These are phyloP conservation scores for Euura lappo DNA, from an alignment of 1,140 invertebrate genomes.

Conservation along the genomic window DNA sequence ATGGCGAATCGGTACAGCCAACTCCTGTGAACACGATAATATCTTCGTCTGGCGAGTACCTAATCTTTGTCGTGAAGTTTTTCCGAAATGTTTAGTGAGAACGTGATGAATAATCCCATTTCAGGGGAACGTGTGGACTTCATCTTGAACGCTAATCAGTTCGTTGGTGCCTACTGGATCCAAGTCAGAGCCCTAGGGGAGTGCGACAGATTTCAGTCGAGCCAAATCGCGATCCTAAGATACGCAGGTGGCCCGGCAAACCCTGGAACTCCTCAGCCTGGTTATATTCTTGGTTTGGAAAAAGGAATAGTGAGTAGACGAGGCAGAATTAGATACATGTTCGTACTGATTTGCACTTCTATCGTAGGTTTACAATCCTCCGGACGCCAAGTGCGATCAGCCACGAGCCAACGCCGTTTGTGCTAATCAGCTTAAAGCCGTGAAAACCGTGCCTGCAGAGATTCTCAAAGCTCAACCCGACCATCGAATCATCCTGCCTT, in stretches of 20 bases:
- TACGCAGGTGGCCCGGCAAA: conserved; percentile 16
- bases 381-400: conserved; percentile 74
- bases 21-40: conserved; percentile 35
- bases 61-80: conserved; percentile 59
- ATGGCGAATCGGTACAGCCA: conserved; percentile 75
- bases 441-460: conserved; percentile 67
- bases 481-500: conserved; percentile 79
- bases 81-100: conserved; percentile 86
- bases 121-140: conserved; percentile 71
- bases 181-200: conserved; percentile 56
- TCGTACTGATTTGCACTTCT: background rate
- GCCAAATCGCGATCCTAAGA: conserved; percentile 32
- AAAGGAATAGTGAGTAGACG: conserved; percentile 26
- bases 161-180: conserved; percentile 64
- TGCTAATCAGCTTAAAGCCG: conserved; percentile 76
- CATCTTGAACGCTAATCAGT: conserved; percentile 61
- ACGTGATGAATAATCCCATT: conserved; percentile 32
- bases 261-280: conserved; percentile 16
- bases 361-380: conserved; percentile 76
- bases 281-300: conserved; percentile 18
- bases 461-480: conserved; percentile 73
- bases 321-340: conserved; percentile 16
- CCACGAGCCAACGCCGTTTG: conserved; percentile 73
- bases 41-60: conserved; percentile 57
- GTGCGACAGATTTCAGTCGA: conserved; percentile 46